These are phyloP conservation scores for Drosophila dives DNA, from an alignment of 2,888 invertebrate genomes.

Conservation along the genomic window DNA sequence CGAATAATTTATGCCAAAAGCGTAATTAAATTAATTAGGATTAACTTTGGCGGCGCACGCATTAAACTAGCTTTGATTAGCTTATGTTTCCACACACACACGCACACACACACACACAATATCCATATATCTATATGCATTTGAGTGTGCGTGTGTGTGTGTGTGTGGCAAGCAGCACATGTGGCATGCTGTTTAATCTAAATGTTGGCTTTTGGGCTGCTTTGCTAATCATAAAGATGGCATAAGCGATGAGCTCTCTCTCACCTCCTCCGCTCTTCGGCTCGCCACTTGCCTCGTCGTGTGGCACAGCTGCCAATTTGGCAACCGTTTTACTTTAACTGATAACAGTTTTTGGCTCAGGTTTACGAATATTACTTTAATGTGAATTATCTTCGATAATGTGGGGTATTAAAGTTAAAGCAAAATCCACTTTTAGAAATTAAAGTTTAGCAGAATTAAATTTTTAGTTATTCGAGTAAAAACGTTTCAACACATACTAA, in stretches of 20 bases:
- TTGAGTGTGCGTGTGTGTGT: constrained; percentile 14
- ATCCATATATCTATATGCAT: constrained; percentile 63
- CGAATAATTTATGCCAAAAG: constrained; percentile 77
- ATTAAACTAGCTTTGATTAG: constrained; percentile 80
- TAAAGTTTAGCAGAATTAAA: not conserved
- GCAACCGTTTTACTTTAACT: constrained; percentile 23
- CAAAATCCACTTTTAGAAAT: not conserved
- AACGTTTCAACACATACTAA: not conserved
- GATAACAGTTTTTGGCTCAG: constrained; percentile 3
- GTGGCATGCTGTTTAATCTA: constrained; percentile 71
- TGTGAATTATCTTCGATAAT: not conserved
- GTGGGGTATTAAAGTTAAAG: not conserved
- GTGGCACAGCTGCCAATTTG: constrained; percentile 55
- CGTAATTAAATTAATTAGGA: constrained; percentile 81
- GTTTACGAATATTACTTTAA: constrained; percentile 9
- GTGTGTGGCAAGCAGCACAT: constrained; percentile 44
- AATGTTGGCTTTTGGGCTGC: constrained; percentile 67
- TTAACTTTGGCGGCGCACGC: constrained; percentile 79
- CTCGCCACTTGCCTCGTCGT: not conserved
- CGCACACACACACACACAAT: constrained; percentile 29
- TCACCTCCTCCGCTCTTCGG: not conserved
- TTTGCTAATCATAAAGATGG: constrained; percentile 75
- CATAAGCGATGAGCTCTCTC: constrained; percentile 68
- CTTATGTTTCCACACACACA: constrained; percentile 61
- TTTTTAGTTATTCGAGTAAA: not conserved